phyloP scores from a whole-genome alignment of 2,888 invertebrate species.

The Leucania comma region DNA sequence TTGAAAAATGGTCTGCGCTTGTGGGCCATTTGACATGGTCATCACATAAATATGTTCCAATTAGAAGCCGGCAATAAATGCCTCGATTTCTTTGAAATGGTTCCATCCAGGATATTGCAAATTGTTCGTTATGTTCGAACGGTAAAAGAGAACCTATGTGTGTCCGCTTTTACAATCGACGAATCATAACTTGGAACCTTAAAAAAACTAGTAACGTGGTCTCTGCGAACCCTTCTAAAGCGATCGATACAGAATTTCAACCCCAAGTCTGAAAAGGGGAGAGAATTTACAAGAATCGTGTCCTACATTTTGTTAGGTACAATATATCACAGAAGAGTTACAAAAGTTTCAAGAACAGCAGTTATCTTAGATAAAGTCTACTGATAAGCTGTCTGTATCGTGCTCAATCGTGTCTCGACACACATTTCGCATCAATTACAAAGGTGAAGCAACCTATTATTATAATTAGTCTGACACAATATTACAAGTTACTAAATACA shows the following conservation, averaged over 20 bases:
- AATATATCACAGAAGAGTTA: slow-evolving; percentile 46
- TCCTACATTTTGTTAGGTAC: slow-evolving; percentile 29
- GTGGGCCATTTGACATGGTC: slow-evolving; percentile 59
- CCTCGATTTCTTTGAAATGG: slow-evolving; percentile 65
- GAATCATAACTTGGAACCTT: neutral
- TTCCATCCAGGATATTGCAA: slow-evolving; percentile 56
- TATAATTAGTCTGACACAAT: slow-evolving; percentile 29
- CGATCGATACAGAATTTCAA: slow-evolving; percentile 39
- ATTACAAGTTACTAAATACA: slow-evolving; percentile 14
- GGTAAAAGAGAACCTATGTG: slow-evolving; percentile 5
- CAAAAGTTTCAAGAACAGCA: slow-evolving; percentile 68
- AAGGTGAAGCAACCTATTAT: slow-evolving; percentile 53
- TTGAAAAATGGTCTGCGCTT: slow-evolving; percentile 65
- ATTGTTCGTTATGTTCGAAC: slow-evolving; percentile 25
- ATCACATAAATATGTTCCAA: slow-evolving; percentile 61
- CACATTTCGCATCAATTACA: slow-evolving; percentile 66
- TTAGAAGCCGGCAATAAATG: slow-evolving; percentile 49
- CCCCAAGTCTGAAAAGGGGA: slow-evolving; percentile 18
- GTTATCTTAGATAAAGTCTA: slow-evolving; percentile 74
- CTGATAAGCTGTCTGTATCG: slow-evolving; percentile 69
- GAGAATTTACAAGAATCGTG: slow-evolving; percentile 37
- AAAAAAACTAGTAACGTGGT: neutral
- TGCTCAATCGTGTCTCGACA: slow-evolving; percentile 74
- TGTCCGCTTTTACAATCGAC: slow-evolving; percentile 24
- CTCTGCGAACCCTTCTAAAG: neutral